Base-by-base conservation (phyloP, 2,888 invertebrate genomes). In the Nemapogon koenigi region DNA sequence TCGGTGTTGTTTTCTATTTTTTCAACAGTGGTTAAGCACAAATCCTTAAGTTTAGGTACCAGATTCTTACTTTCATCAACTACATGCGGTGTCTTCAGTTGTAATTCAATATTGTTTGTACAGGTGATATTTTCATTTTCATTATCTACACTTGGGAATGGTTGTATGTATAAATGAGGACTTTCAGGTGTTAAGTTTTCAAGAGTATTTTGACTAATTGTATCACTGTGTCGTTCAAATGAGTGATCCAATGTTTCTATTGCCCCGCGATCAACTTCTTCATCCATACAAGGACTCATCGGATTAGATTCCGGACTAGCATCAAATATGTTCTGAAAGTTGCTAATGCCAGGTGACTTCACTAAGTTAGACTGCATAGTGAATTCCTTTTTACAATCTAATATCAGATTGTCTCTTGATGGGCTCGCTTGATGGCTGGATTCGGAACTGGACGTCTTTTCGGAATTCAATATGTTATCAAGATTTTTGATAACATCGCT, bases 401-500 rank as follows among this genome's bases (percentile, higher is more conserved):
- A 57, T 43, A 70, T 75, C 18, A 76, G 50, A 43, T 70, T 70
- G 46, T 82, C 82, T 41, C 79, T 64, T 8, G 73, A 75, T 2
- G 82, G 82, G 47, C 81, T 81, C 18, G 80, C 79, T 43, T 81
- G 81, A 43, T 81, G 79, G 45, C 81, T 82, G 4, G 83, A 83
- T 48, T 81, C 83, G 0, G 82, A 82, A 52, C 81, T 82, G 3
- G 82, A 83, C 1, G 81, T 81, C 50, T 82, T 83, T 52, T 85
- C 84, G 1, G 82, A 75, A 40, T 83, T 85, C 31, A 85, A 60
- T 41, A 84, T 83, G 49, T 83, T 83, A 61, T 85, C 84, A 48
- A 85, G 71, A 59, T 84, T 84, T 55, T 83, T 82, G 25, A 85
- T 84, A 8, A 84, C 85, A 49, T 85, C 83, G 39, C 83, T 83